Evolutionary conservation across 2,113 vertebrate genomes (phyloP).

Genomic region (Grantiella picta): DNA sequence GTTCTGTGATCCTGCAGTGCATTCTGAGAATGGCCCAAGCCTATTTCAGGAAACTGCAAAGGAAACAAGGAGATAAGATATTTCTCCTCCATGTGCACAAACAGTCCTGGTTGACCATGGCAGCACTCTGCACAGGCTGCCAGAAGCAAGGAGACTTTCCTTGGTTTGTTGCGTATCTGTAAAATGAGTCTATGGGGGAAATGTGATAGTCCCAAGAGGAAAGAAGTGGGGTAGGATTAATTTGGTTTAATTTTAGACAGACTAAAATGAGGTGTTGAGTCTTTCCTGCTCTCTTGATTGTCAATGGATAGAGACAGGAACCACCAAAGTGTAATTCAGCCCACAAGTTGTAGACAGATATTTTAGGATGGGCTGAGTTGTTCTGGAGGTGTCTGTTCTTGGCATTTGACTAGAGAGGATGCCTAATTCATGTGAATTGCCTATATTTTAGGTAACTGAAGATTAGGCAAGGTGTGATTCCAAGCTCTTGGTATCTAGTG

Average conservation of each 20-base stretch:
- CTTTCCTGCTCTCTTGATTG: not conserved
- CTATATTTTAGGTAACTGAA: not conserved
- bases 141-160: not conserved
- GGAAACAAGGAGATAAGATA: constrained; percentile 38
- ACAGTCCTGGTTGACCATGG: not conserved
- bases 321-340: not conserved
- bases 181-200: not conserved
- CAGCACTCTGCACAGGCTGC: not conserved
- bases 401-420: not conserved
- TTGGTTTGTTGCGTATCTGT: constrained; percentile 27
- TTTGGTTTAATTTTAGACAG: constrained; percentile 49
- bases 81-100: not conserved
- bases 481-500: not conserved
- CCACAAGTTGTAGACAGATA: not conserved
- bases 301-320: not conserved
- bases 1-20: not conserved
- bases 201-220: not conserved
- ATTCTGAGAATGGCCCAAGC: not conserved
- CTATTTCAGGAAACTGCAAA: constrained; percentile 25
- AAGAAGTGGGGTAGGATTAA: constrained; percentile 36
- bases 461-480: not conserved
- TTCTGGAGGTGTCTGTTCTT: not conserved
- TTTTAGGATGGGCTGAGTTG: not conserved
- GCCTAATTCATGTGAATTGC: not conserved
- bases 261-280: not conserved